These are phyloP conservation scores for Epinotia nisella DNA, from an alignment of 2,888 invertebrate species.

Conservation along the genomic window DNA sequence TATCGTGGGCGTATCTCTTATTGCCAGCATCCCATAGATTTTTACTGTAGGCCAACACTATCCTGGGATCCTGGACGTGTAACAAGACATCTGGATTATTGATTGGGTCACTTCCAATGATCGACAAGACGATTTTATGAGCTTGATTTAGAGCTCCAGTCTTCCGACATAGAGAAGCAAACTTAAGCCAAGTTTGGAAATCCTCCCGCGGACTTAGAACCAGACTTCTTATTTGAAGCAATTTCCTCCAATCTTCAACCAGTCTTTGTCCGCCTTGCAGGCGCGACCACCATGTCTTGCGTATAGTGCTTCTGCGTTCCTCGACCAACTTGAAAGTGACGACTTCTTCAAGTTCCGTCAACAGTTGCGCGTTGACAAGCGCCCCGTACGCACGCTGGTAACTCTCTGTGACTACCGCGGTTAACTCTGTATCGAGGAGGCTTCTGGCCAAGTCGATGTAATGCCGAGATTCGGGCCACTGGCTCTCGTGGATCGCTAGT, in stretches of 20 bases:
- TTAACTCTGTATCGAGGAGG: slow-evolving; percentile 96
- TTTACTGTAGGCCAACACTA: slow-evolving; percentile 97
- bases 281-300: slow-evolving; percentile 97
- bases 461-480: slow-evolving; percentile 88
- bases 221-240: slow-evolving; percentile 96
- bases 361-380: slow-evolving; percentile 98
- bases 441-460: slow-evolving; percentile 97
- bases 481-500: slow-evolving; percentile 92
- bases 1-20: slow-evolving; percentile 90
- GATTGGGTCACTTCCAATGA: slow-evolving; percentile 92
- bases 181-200: slow-evolving; percentile 98
- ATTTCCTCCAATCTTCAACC: slow-evolving; percentile 99
- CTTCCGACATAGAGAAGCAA: slow-evolving; percentile 98
- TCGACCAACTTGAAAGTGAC: slow-evolving; percentile 98
- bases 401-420: slow-evolving; percentile 97
- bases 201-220: slow-evolving; percentile 97
- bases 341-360: slow-evolving; percentile 98
- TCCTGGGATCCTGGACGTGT: slow-evolving; percentile 91
- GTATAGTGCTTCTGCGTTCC: slow-evolving; percentile 91
- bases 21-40: slow-evolving; percentile 96
- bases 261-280: slow-evolving; percentile 96
- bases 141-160: slow-evolving; percentile 94
- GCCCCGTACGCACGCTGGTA: slow-evolving; percentile 97
- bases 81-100: slow-evolving; percentile 87
- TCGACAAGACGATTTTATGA: slow-evolving; percentile 95